Percentiles rank a stretch among this genome's conserved stretches.
These are phyloP conservation scores for Pyralis farinalis DNA, from an alignment of 2,888 invertebrate genomes.

Conservation along the genomic window DNA sequence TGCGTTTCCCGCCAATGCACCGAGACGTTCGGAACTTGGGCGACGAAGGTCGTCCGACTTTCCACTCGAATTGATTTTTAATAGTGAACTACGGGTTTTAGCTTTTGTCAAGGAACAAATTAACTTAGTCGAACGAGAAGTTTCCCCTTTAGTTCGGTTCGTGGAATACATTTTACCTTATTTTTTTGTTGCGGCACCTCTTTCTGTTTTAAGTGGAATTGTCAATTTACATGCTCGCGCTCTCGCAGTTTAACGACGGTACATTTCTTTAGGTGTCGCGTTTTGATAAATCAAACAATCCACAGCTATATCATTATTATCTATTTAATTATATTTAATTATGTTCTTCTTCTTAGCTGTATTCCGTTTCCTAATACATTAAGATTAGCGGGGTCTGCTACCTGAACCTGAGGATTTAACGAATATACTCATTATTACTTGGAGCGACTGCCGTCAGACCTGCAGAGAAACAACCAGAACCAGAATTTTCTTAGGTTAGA, in stretches of 20 bases:
- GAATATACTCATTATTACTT: no score
- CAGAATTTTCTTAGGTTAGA: no score
- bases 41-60: slow-evolving; percentile 61
- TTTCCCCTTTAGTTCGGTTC: slow-evolving; percentile 43
- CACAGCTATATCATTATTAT: no score
- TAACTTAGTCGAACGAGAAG: slow-evolving; percentile 61
- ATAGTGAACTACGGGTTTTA: slow-evolving; percentile 69
- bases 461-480: no score
- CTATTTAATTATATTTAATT: no score
- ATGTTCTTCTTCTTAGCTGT: no score
- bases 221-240: slow-evolving; percentile 4
- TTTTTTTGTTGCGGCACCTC: slow-evolving; percentile 12
- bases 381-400: no score
- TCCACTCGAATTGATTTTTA: slow-evolving; percentile 76
- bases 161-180: slow-evolving; percentile 29
- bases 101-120: slow-evolving; percentile 64
- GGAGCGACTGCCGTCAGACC: no score
- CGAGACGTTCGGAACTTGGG: slow-evolving; percentile 56
- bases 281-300: no score
- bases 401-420: no score
- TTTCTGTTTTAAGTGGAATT: slow-evolving; percentile 2
- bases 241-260: background rate
- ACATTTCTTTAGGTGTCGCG: no score
- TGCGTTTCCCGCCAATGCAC: slow-evolving; percentile 67
- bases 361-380: no score